Conservation (phyloP, 2,113 vertebrate genomes). For the Bambusicola thoracicus region DNA sequence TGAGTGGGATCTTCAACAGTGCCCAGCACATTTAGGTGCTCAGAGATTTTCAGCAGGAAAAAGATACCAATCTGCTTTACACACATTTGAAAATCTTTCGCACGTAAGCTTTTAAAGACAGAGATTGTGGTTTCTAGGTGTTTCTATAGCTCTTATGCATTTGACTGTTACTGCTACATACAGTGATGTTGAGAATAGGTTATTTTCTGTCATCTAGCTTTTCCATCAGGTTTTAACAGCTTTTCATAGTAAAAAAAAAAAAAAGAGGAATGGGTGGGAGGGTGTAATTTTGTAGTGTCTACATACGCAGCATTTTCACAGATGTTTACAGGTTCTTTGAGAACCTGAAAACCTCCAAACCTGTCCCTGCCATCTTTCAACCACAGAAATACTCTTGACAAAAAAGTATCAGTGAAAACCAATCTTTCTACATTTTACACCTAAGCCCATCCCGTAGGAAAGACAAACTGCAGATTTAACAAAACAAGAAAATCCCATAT, state of each 20-base stretch:
- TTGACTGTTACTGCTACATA: slow-evolving; percentile 8
- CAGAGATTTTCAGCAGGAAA: slow-evolving; percentile 22
- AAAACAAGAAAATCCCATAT: neutral
- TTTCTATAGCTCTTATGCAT: slow-evolving; percentile 14
- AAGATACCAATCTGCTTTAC: slow-evolving; percentile 30
- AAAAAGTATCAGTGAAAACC: accelerated
- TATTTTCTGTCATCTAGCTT: slow-evolving; percentile 1
- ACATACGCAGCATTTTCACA: neutral
- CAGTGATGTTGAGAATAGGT: slow-evolving; percentile 14
- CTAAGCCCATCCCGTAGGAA: neutral
- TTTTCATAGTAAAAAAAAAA: slow-evolving; percentile 5
- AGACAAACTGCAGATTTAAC: neutral
- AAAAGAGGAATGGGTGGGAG: accelerated
- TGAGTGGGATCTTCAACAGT: neutral
- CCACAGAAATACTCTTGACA: accelerated
- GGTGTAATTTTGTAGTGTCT: neutral
- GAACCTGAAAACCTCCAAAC: neutral
- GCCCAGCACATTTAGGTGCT: neutral
- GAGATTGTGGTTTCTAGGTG: slow-evolving; percentile 29
- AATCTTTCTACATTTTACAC: neutral
- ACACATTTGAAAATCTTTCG: neutral
- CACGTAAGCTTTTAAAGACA: slow-evolving; percentile 39
- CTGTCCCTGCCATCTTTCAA: neutral
- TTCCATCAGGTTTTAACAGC: slow-evolving; percentile 28
- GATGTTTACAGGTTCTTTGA: neutral